Conservation (phyloP, 2,888 invertebrate species). For the Nephrotoma flavescens region DNA sequence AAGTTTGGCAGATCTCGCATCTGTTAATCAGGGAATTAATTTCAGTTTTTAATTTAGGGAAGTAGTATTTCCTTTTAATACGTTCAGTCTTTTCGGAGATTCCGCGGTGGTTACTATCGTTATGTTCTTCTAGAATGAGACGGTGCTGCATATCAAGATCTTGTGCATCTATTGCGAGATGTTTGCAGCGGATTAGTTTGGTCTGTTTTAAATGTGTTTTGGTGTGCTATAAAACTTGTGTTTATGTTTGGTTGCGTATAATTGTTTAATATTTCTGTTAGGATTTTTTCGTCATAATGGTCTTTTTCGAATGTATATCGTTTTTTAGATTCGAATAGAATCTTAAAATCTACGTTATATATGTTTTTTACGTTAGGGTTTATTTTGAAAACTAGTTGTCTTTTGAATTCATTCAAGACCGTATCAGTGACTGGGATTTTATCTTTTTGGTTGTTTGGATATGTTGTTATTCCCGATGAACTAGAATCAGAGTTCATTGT, state of each 20-base stretch:
- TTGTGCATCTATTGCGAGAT: background rate
- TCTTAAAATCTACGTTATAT: too few species aligned
- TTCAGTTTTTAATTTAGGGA: background rate
- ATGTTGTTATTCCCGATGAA: too few species aligned
- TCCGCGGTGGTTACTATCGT: background rate
- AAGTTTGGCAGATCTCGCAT: background rate
- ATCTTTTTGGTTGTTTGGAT: too few species aligned
- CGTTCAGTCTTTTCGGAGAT: background rate
- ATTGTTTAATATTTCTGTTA: background rate
- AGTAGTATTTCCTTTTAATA: background rate
- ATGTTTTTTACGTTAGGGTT: too few species aligned
- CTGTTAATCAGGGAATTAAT: background rate
- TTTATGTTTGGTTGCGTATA: background rate
- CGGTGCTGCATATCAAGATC: background rate
- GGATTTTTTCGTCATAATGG: background rate
- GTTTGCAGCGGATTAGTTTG: background rate
- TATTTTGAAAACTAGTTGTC: too few species aligned
- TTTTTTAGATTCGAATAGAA: too few species aligned
- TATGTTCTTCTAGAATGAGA: background rate
- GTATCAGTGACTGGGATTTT: too few species aligned
- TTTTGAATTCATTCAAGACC: too few species aligned
- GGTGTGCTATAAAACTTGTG: background rate
- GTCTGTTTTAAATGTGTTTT: background rate
- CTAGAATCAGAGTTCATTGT: too few species aligned
- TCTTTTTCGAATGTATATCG: background rate